Evolutionary conservation across 2,113 vertebrate species (phyloP), one percentile per base, ranked within the genome.

Genomic region (Toxotes jaculatrix): DNA sequence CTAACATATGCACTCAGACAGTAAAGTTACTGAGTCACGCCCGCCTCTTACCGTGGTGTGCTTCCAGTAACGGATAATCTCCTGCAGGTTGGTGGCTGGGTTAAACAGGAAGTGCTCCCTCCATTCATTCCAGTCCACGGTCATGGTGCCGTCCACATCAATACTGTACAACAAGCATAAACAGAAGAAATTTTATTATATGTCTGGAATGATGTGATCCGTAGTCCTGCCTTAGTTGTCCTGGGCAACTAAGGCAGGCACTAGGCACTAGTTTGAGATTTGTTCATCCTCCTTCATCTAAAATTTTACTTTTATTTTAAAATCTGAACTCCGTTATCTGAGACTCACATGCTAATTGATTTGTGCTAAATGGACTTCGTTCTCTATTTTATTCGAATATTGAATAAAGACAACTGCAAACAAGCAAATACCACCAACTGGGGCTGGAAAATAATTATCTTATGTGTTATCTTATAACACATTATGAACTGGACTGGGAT

Each of bases 61-160:
- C 76, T 99, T 99, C 98, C 98, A 99, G 80, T 95, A 99, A 57
- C 95, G 95, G 88, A 99, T 83, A 61, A 99, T 99, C 89, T 97
- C 97, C 89, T 99, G 95, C 63, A 99, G 96, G 88, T 97, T 95
- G 70, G 96, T 94, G 75, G 95, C 97, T 1, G 98, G 96, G 80
- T 99, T 99, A 75, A 99, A 97, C 86, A 99, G 95, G 88, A 99
- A 99, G 77, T 99, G 97, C 62, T 97, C 93, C 64, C 96, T 95
- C 98, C 98, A 99, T 77, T 99, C 98, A 79, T 97, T 97, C 98
- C 98, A 99, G 87, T 99, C 98, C 74, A 99, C 93, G 27, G 97
- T 96, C 97, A 99, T 98, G 6, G 97, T 99, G 43, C 98, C 98
- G 68, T 99, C 97, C 40, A 89, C 94, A 88, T 99, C 98, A 8